Percentiles rank a stretch among this genome's conserved stretches.
Conservation (phyloP, 2,797 vertebrate species). For the Brachyalestes nurse region DNA sequence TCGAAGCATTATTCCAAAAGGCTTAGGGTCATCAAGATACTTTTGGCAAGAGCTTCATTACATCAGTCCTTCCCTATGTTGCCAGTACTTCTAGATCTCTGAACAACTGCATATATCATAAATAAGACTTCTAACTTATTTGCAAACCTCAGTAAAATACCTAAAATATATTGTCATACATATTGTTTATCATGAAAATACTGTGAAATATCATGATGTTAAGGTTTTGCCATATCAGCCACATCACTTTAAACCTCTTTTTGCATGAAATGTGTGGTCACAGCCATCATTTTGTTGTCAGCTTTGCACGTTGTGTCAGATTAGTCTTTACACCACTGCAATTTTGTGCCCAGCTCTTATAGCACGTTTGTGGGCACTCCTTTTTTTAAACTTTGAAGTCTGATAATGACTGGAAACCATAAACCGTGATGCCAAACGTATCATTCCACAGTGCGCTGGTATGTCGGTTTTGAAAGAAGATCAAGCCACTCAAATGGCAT, state of each 20-base stretch:
- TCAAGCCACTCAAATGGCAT: constrained; percentile 5
- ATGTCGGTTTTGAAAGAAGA: constrained; percentile 25
- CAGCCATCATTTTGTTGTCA: constrained; percentile 41
- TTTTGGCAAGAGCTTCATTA: no score
- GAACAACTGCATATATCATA: no score
- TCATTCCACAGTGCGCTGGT: constrained; percentile 10
- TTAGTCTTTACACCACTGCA: constrained; percentile 32
- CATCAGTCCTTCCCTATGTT: no score
- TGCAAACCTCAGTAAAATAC: neutral
- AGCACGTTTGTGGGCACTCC: constrained; percentile 28
- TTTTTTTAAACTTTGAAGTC: constrained; percentile 37
- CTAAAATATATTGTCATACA: neutral
- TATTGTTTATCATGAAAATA: neutral
- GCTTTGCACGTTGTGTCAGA: constrained; percentile 11
- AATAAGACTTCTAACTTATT: neutral
- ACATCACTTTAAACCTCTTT: neutral
- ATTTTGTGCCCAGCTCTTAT: constrained; percentile 23
- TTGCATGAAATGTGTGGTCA: constrained; percentile 20
- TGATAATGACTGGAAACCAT: constrained; percentile 27
- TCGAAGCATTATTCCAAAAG: no score
- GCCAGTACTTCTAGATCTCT: no score
- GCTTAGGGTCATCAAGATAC: no score
- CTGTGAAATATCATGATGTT: neutral
- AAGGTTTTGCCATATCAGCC: neutral
- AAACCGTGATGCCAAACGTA: constrained; percentile 33